phyloP scores from a whole-genome alignment of 1,140 invertebrate species.

The Chrysomallon squamiferum region DNA sequence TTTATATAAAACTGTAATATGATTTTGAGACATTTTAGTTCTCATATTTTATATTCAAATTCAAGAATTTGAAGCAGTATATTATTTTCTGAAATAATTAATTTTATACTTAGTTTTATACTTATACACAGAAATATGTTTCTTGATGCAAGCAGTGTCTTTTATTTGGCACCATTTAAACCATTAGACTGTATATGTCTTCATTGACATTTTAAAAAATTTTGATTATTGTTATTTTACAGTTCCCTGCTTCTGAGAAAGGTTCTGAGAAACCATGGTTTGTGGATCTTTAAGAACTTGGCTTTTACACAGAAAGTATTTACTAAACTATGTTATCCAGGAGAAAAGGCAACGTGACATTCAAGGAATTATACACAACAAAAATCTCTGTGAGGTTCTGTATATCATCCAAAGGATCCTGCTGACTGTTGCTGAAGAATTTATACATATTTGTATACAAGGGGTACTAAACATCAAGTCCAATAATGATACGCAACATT shows the following conservation, averaged over 20 bases:
- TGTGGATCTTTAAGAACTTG: not conserved
- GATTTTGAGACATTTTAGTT: no score
- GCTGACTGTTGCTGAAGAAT: not conserved
- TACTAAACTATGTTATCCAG: not conserved
- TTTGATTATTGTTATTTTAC: not conserved
- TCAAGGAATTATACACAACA: not conserved
- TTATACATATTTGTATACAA: not conserved
- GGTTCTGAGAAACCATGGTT: not conserved
- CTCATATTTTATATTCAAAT: no score
- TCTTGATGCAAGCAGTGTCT: no score
- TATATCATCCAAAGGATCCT: not conserved
- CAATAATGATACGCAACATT: no score
- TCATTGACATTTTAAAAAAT: no score
- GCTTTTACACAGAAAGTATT: not conserved
- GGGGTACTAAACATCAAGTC: not conserved
- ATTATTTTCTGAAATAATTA: no score
- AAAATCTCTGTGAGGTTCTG: not conserved
- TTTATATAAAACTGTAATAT: no score
- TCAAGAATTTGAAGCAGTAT: no score
- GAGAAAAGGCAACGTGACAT: not conserved
- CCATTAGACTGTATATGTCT: no score
- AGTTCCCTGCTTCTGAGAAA: not conserved
- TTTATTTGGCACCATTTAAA: no score
- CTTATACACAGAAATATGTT: no score
- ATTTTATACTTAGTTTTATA: no score